A percentile compares a stretch with the other conserved stretches of the same genome.
Evolutionary conservation across 2,797 vertebrate species (phyloP).

Genomic region (Poecilia picta): DNA sequence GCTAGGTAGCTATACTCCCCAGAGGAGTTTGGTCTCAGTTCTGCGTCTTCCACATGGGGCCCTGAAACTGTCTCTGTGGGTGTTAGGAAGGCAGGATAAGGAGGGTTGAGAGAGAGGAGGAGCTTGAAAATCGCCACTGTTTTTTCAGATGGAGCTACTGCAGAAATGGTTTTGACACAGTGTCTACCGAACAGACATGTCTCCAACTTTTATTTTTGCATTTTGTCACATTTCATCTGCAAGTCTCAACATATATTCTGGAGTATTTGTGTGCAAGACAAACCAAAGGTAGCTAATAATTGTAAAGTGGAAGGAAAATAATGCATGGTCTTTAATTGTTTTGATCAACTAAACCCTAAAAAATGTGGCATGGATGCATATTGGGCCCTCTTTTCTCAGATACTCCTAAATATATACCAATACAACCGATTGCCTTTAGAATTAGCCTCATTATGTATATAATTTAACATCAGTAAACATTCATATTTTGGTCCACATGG

Average conservation of each 20-base stretch:
- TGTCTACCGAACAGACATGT: neutral
- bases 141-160: constrained; percentile 64
- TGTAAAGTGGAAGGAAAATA: neutral
- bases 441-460: neutral
- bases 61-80: constrained; percentile 55
- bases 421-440: neutral
- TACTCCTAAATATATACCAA: neutral
- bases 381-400: neutral
- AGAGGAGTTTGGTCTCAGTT: constrained; percentile 59
- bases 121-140: constrained; percentile 68
- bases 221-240: neutral
- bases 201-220: neutral
- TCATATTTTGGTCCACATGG: neutral
- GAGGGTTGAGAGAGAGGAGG: constrained; percentile 38
- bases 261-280: neutral
- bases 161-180: constrained; percentile 56
- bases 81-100: constrained; percentile 38
- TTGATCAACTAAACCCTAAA: neutral
- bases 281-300: neutral
- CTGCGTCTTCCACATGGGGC: constrained; percentile 60
- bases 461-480: neutral
- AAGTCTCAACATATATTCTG: neutral
- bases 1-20: constrained; percentile 59
- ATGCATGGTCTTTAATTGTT: neutral
- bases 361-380: neutral